These are phyloP conservation scores for Smittia sp. DNA, from an alignment of 2,888 invertebrate species.

Conservation along the genomic window DNA sequence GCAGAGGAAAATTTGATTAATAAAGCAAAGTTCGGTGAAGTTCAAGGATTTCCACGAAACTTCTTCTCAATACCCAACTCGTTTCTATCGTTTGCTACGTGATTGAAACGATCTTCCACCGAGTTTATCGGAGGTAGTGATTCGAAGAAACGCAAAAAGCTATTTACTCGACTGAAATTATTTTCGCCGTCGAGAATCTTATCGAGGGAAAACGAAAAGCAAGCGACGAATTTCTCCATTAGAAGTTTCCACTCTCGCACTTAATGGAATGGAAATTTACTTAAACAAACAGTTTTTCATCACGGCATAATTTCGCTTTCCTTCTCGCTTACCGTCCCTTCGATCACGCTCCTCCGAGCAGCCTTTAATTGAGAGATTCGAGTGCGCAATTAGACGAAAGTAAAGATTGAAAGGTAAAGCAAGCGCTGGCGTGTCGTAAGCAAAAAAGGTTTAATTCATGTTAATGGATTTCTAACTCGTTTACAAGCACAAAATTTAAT, in stretches of 20 bases:
- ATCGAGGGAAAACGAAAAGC: too few species aligned
- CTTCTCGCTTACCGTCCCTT: background rate
- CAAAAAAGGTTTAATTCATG: background rate
- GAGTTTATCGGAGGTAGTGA: too few species aligned
- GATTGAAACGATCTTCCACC: too few species aligned
- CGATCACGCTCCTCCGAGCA: background rate
- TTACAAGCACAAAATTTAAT: slow-evolving; percentile 38
- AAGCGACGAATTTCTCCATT: background rate
- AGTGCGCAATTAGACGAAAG: background rate
- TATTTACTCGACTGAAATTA: too few species aligned
- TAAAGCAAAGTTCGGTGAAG: too few species aligned
- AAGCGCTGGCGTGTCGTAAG: background rate
- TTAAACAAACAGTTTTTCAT: background rate
- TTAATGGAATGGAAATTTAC: background rate
- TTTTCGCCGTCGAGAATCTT: too few species aligned
- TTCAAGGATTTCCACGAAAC: too few species aligned
- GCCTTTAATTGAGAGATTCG: background rate
- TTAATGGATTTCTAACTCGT: slow-evolving; percentile 36
- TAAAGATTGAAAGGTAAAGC: background rate
- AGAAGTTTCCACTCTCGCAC: background rate
- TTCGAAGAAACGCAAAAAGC: too few species aligned
- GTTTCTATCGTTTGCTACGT: too few species aligned
- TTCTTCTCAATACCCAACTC: too few species aligned
- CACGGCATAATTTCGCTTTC: background rate
- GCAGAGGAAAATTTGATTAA: too few species aligned